Evolutionary conservation across 1,140 invertebrate species (phyloP), one percentile per base, ranked within the genome.

Genomic region (Heliconius nattereri): DNA sequence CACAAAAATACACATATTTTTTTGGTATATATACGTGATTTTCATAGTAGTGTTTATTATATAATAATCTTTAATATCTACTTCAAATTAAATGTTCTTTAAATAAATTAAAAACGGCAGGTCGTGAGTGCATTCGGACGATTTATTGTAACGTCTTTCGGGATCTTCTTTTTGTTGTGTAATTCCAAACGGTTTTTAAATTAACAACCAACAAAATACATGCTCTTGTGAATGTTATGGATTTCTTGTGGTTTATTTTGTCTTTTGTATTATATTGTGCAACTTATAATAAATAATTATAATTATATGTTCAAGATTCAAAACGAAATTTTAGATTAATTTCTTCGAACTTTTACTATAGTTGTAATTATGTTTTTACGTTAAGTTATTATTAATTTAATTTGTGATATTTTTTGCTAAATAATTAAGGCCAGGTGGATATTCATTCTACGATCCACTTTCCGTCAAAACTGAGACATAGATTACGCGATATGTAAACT

Each of bases 51-150:
- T 29, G 23, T 29, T 66, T 3, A 9, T 26, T 23, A 66, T 13
- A 29, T 1, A 66, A 26, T 9, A 9, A 23, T n/a, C 20, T 52
- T 52, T 74, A 80, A 66, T 26, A 23, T 13, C 71, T 37, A 66
- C 70, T 74, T 81, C 73, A 76, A 81, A 83, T 84, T 70, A 80
- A 81, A 83, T 45, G 78, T 79, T 79, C 80, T 80, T 86, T 75
- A 85, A 84, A 86, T 86, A 86, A 86, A 86, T 86, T 85, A 83
- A 81, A 76, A 86, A 86, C 85, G 78, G 83, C 81, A 85, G 82
- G 82, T 85, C 80, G 78, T 75, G 81, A 84, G 81, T 84, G 84
- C 79, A 77, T 78, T 86, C 75, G 80, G 81, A 83, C 81, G 86
- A 85, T 87, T 87, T 87, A 87, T 87, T 82, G 81, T 84, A 85